These are phyloP conservation scores for Sebastes cheni DNA, from an alignment of 2,797 vertebrate genomes.

Conservation along the genomic window DNA sequence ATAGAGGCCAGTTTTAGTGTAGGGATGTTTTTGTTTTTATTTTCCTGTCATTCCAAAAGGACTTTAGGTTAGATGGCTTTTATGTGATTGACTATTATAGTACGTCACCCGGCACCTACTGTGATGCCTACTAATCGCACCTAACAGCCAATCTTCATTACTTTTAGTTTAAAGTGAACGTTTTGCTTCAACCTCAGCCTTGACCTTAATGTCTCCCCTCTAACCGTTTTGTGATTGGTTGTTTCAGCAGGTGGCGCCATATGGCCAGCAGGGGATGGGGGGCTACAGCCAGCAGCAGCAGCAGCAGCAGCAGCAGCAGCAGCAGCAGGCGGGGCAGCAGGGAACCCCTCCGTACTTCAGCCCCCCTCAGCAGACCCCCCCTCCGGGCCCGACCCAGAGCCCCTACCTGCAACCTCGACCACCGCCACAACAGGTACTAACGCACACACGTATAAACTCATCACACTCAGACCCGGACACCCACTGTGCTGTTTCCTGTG, in stretches of 20 bases:
- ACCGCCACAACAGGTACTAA: conserved; percentile 89
- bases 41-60: not conserved
- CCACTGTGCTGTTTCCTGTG: not conserved
- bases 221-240: conserved; percentile 51
- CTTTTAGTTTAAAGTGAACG: conserved; percentile 26
- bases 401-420: conserved; percentile 88
- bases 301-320: conserved; percentile 62
- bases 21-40: conserved; percentile 13
- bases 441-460: not conserved
- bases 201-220: conserved; percentile 27
- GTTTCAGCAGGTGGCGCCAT: conserved; percentile 90
- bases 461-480: not conserved
- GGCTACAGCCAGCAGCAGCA: conserved; percentile 78
- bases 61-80: not conserved
- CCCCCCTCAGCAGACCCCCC: conserved; percentile 87
- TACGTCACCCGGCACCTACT: conserved; percentile 12
- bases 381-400: conserved; percentile 86
- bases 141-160: not conserved
- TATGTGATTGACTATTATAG: not conserved
- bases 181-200: conserved; percentile 12
- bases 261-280: conserved; percentile 85
- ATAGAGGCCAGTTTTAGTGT: conserved; percentile 17
- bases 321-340: conserved; percentile 76
- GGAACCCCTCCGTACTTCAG: conserved; percentile 93
- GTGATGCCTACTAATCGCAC: conserved; percentile 10